Percentiles rank a stretch among this genome's conserved stretches.
Evolutionary conservation across 2,888 invertebrate species (phyloP).

Genomic region (Dysmachus trigonus): DNA sequence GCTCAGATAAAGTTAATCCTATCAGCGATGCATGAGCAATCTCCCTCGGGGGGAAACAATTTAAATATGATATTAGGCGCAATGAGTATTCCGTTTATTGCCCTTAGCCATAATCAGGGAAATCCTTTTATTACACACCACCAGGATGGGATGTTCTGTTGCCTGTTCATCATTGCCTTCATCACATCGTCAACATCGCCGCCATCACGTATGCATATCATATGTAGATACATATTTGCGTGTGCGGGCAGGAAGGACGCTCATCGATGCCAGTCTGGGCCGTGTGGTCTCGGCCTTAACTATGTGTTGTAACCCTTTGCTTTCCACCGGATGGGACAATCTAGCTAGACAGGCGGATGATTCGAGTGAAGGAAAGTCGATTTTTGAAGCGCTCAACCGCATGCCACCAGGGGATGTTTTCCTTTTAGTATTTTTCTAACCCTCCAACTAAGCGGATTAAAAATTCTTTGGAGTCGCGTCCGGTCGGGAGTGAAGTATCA

Average conservation of each 20-base stretch:
- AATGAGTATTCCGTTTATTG: conserved; percentile 1
- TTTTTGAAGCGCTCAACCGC: conserved; percentile 34
- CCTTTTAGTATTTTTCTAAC: conserved; percentile 36
- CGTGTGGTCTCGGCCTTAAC: background rate
- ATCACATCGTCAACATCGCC: background rate
- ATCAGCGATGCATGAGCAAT: background rate
- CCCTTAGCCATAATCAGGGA: conserved; percentile 2
- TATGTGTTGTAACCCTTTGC: background rate
- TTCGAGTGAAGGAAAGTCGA: conserved; percentile 29
- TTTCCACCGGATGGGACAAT: conserved; percentile 20
- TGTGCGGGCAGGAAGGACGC: background rate
- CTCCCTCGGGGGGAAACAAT: background rate
- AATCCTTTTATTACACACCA: background rate
- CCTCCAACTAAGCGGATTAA: conserved; percentile 16
- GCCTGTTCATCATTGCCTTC: background rate
- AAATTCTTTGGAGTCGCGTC: background rate
- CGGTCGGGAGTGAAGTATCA: background rate
- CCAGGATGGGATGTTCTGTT: background rate
- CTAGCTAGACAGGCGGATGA: conserved; percentile 20
- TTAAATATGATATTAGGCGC: background rate
- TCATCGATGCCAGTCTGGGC: background rate
- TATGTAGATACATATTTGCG: background rate
- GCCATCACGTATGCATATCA: background rate
- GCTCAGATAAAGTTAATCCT: background rate
- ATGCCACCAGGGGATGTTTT: conserved; percentile 20